These are phyloP conservation scores for Catharus minimus DNA, from an alignment of 2,113 vertebrate genomes.

Conservation along the genomic window DNA sequence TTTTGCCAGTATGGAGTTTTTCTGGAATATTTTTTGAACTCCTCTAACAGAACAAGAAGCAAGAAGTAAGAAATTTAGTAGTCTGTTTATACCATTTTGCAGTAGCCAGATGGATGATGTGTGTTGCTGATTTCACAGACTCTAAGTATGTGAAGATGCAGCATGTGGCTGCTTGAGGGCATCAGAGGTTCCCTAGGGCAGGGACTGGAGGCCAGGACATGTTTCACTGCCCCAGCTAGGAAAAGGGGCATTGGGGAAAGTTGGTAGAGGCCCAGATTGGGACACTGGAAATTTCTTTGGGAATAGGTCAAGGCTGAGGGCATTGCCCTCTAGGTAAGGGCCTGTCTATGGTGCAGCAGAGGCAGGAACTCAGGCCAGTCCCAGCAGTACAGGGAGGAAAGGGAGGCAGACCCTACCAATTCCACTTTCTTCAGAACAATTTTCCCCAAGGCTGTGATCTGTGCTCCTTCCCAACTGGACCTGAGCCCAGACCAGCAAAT, in stretches of 20 bases:
- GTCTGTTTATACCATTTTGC: background rate
- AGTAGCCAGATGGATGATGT: background rate
- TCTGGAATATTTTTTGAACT: background rate
- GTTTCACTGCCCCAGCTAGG: background rate
- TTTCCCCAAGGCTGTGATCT: background rate
- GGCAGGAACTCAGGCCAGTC: background rate
- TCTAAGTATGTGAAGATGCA: background rate
- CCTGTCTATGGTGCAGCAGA: background rate
- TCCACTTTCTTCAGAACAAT: background rate
- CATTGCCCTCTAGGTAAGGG: background rate
- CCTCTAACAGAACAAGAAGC: background rate
- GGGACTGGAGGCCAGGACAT: background rate
- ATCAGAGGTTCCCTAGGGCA: background rate
- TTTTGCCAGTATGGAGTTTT: background rate
- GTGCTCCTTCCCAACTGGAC: background rate
- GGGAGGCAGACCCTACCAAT: background rate
- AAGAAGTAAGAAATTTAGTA: background rate
- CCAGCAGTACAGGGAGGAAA: background rate
- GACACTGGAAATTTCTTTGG: rapidly evolving
- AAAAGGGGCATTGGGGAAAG: background rate
- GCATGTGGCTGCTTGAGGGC: background rate
- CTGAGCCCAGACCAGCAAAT: background rate
- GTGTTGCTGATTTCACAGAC: background rate
- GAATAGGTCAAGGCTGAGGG: background rate
- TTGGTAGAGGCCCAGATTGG: background rate